Evolutionary conservation across 2,113 vertebrate genomes (phyloP).

Genomic region (Corvus hawaiiensis): DNA sequence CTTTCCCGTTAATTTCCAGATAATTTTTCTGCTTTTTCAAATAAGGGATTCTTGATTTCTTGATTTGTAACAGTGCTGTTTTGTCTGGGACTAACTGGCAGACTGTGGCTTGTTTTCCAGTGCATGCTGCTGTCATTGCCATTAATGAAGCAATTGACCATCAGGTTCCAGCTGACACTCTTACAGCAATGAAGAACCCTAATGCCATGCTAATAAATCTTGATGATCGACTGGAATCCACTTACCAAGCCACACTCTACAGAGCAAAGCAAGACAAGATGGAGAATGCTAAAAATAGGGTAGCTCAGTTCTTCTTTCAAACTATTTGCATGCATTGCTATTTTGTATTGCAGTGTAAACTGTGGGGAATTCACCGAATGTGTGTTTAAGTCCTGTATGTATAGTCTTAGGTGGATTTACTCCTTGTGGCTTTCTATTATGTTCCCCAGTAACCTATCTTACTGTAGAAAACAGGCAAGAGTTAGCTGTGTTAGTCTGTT

Average conservation of each 20-base stretch:
- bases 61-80: background rate
- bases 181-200: slow-evolving; percentile 88
- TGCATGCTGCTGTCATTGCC: slow-evolving; percentile 96
- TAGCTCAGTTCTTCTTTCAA: slow-evolving; percentile 47
- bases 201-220: slow-evolving; percentile 94
- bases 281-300: slow-evolving; percentile 88
- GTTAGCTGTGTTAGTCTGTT: background rate
- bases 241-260: slow-evolving; percentile 86
- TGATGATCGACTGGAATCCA: slow-evolving; percentile 66
- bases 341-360: background rate
- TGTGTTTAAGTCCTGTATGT: background rate
- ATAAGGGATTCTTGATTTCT: background rate
- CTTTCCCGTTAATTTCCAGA: background rate
- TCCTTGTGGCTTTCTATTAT: background rate
- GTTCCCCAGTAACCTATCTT: background rate
- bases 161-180: slow-evolving; percentile 81
- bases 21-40: background rate
- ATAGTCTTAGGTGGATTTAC: background rate
- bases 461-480: background rate
- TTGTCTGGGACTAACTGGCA: background rate
- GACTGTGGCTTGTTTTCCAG: slow-evolving; percentile 64
- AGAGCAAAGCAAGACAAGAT: slow-evolving; percentile 90
- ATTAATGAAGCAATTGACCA: slow-evolving; percentile 95
- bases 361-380: background rate
- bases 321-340: background rate